These are phyloP conservation scores for Troglohyphantes excavatus DNA, from an alignment of 2,888 invertebrate species.

Conservation along the genomic window DNA sequence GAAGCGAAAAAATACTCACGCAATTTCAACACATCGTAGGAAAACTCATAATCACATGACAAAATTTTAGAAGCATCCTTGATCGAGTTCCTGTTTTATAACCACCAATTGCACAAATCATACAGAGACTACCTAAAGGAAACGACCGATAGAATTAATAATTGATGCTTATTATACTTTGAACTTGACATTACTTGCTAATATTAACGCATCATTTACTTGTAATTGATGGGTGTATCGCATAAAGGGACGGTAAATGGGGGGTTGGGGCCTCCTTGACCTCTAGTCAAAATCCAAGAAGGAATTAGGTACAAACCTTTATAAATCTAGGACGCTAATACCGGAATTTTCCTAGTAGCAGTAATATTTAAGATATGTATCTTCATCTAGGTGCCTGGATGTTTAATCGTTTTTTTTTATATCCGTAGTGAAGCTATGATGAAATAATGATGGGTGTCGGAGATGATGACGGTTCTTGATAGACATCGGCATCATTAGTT, in stretches of 20 bases:
- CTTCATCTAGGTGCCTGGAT: no score
- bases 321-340: not conserved
- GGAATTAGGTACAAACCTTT: not conserved
- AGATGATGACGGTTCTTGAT: no score
- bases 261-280: not conserved
- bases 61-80: not conserved
- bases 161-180: constrained; percentile 1
- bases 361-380: no score
- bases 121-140: not conserved
- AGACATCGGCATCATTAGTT: no score
- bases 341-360: not conserved
- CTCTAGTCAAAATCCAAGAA: not conserved
- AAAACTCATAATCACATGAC: not conserved
- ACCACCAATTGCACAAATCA: not conserved
- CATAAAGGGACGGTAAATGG: not conserved
- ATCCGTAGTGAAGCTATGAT: no score
- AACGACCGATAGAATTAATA: not conserved
- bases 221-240: not conserved
- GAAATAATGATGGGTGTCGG: no score
- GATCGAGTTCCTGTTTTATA: not conserved
- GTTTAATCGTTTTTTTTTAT: no score
- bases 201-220: not conserved
- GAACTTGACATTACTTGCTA: not conserved
- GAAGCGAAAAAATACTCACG: no score
- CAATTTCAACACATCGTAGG: no score